Percentiles rank a stretch among this genome's conserved stretches.
phyloP scores from a whole-genome alignment of 1,140 invertebrate species.

The Pseudachorutes palmiensis region DNA sequence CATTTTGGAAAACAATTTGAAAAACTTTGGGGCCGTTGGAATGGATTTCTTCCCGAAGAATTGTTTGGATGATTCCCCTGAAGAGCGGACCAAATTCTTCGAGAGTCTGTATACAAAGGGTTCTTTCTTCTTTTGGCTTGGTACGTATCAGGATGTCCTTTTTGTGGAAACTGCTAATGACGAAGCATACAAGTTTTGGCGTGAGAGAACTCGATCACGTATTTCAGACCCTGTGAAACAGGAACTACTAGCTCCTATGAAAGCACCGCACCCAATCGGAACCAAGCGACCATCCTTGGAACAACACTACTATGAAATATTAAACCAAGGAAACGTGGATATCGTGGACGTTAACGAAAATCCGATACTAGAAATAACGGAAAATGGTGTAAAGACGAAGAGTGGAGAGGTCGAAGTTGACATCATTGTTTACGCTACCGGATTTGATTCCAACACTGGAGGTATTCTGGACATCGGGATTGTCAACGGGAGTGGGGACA shows the following conservation, averaged over 20 bases:
- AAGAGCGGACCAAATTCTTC: background rate
- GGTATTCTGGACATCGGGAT: conserved; percentile 13
- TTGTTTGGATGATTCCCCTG: background rate
- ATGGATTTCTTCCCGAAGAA: background rate
- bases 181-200: conserved; percentile 14
- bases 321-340: conserved; percentile 17
- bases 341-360: conserved; percentile 13
- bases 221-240: conserved; percentile 1
- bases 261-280: conserved; percentile 4
- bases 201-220: conserved; percentile 7
- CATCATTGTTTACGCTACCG: conserved; percentile 8
- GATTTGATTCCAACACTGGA: background rate
- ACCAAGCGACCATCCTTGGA: conserved; percentile 16
- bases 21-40: background rate
- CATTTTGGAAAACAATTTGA: background rate
- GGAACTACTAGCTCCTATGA: conserved; percentile 2
- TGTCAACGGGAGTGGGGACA: background rate
- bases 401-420: background rate
- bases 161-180: background rate
- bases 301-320: conserved; percentile 19
- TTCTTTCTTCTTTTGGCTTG: background rate
- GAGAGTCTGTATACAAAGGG: conserved; percentile 4
- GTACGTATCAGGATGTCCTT: conserved; percentile 5
- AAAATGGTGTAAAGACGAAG: conserved; percentile 10
- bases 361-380: conserved; percentile 13